Conservation (phyloP, 2,113 vertebrate genomes). For the Kryptolebias marmoratus region DNA sequence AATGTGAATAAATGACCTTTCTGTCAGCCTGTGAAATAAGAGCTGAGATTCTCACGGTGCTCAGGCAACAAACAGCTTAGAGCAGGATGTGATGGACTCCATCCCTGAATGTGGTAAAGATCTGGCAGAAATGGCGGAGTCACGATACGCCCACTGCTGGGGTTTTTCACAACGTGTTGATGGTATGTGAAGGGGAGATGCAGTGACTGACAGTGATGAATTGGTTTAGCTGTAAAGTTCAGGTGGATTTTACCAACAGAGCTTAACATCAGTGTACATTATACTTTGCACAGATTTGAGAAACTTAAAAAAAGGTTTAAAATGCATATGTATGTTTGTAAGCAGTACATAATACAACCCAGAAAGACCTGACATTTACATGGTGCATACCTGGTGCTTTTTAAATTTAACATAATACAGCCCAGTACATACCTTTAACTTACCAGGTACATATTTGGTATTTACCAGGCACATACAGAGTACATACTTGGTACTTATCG, state of each 20-base stretch:
- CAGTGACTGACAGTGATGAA: slow-evolving; percentile 38
- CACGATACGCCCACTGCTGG: slow-evolving; percentile 11
- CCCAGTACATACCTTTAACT: too few species aligned
- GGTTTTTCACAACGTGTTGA: slow-evolving; percentile 60
- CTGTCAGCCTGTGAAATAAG: slow-evolving; percentile 66
- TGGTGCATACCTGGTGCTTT: too few species aligned
- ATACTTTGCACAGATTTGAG: too few species aligned
- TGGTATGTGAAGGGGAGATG: slow-evolving; percentile 44
- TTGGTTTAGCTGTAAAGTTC: slow-evolving; percentile 30
- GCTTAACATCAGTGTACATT: not conserved
- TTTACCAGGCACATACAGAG: too few species aligned
- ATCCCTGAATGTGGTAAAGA: slow-evolving; percentile 10
- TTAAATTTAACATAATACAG: too few species aligned
- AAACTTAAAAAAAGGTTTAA: too few species aligned
- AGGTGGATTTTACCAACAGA: slow-evolving; percentile 9
- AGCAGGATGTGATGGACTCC: slow-evolving; percentile 37
- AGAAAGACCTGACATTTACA: too few species aligned
- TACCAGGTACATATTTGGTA: too few species aligned
- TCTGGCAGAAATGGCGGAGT: slow-evolving; percentile 7
- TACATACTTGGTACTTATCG: too few species aligned
- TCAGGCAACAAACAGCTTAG: slow-evolving; percentile 16
- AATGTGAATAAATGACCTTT: slow-evolving; percentile 69
- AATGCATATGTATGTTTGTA: too few species aligned
- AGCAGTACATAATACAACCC: too few species aligned
- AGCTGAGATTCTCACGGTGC: slow-evolving; percentile 65